Conservation (phyloP, 2,113 vertebrate genomes). For the Amazona guildingii region DNA sequence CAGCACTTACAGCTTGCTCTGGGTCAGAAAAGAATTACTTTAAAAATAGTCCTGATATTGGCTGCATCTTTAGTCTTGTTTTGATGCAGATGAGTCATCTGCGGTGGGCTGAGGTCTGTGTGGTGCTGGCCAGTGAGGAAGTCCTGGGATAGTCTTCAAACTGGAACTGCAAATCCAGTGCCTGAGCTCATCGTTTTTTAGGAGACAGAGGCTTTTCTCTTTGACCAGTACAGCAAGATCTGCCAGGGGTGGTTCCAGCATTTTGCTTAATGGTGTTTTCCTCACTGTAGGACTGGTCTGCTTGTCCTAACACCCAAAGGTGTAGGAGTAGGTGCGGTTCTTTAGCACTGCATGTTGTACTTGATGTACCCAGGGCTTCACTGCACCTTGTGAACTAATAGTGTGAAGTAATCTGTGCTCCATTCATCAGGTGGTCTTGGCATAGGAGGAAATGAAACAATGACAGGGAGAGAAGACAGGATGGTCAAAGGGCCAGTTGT, state of each 20-base stretch:
- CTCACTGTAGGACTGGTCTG: not conserved
- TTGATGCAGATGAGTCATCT: not conserved
- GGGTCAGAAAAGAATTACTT: not conserved
- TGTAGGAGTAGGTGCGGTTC: not conserved
- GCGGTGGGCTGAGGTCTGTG: not conserved
- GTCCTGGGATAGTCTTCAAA: not conserved
- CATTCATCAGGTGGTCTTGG: not conserved
- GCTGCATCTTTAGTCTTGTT: not conserved
- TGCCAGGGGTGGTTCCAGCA: not conserved
- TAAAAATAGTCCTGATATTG: not conserved
- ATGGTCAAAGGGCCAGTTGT: not conserved
- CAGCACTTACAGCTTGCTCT: not conserved
- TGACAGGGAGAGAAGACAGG: not conserved
- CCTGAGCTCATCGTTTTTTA: not conserved
- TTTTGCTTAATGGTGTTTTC: not conserved
- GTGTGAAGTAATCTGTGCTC: not conserved
- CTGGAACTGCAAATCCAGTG: not conserved
- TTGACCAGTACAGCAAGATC: not conserved
- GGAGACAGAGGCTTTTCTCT: not conserved
- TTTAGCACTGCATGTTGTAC: not conserved
- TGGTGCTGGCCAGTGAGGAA: not conserved
- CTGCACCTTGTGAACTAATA: not conserved
- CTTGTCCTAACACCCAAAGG: not conserved
- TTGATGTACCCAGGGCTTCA: accelerated
- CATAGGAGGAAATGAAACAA: not conserved